Base-by-base conservation (phyloP, 2,888 invertebrate species). In the Endotricha flammealis region DNA sequence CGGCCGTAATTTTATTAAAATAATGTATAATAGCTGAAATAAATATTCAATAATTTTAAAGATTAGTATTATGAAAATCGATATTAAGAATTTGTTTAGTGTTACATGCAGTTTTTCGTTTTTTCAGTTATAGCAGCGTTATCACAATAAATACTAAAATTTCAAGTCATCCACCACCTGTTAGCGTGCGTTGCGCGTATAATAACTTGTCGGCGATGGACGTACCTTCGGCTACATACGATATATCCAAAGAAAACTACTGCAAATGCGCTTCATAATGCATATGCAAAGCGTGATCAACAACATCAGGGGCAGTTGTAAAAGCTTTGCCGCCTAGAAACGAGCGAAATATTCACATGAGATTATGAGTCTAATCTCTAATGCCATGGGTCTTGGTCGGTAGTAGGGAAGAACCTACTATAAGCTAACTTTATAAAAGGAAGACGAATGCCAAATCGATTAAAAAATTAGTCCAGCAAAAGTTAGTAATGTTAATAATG, bases 201-300 rank as follows among this genome's bases (percentile, higher is more conserved):
- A 75, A 60, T 64, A 75, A 72, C 66, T 71, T 71, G 78, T 77
- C 81, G 79, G 79, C 76, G 80, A 83, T 80, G 82, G 82, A 85
- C 86, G 82, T 87, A 87, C 87, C 87, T 87, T 87, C 72, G 74
- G 81, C 87, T 87, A 87, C 83, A 87, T 80, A 74, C 86, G 87
- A 80, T 87, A 87, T 71, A 88, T 88, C 87, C 87, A 88, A 81
- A 87, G 87, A 85, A 88, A 85, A 87, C 86, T 88, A 88, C 86
- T 86, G 87, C 87, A 88, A 72, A 88, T 87, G 83, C 87, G 86
- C 87, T 87, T 88, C 87, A 88, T 86, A 72, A 88, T 87, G 87
- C 86, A 87, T 75, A 88, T 87, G 87, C 87, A 88, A 88, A 88
- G 87, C 83, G 87, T 87, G 86, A 88, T 78, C 85, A 87, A 87